phyloP scores from a whole-genome alignment of 2,888 invertebrate species.

The Hirtodrosophila trivittata region DNA sequence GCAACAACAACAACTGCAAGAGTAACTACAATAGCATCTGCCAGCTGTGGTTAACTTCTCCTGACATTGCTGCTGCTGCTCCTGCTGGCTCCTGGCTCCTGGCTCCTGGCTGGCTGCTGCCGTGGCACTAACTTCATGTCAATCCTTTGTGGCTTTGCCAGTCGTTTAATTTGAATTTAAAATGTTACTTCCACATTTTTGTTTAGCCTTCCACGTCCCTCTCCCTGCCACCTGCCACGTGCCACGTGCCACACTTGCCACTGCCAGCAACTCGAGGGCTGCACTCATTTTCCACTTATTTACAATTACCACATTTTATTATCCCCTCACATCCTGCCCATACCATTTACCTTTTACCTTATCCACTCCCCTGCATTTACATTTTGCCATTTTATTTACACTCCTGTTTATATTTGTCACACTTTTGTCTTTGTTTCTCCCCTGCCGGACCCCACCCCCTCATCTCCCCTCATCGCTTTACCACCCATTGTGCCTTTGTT shows the following conservation, averaged over 20 bases:
- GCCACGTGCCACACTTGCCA: neutral
- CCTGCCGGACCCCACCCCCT: neutral
- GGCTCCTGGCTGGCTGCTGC: constrained; percentile 26
- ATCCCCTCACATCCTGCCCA: constrained; percentile 32
- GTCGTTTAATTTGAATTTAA: constrained; percentile 80
- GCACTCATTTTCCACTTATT: constrained; percentile 77
- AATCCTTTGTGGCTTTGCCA: constrained; percentile 79
- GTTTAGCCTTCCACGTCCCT: constrained; percentile 33
- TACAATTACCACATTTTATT: constrained; percentile 81
- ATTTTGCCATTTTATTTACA: constrained; percentile 75
- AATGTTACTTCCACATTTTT: constrained; percentile 65
- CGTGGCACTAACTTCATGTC: constrained; percentile 74
- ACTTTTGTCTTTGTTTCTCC: constrained; percentile 63
- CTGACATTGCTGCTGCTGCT: constrained; percentile 19
- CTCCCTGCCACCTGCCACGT: neutral
- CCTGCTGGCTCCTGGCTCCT: constrained; percentile 25
- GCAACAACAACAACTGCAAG: constrained; percentile 46
- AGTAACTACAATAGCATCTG: constrained; percentile 43
- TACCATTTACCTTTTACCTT: neutral
- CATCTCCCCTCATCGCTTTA: constrained; percentile 4
- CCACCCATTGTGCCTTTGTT: constrained; percentile 2
- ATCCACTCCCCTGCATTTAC: constrained; percentile 31
- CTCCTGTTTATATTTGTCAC: constrained; percentile 79
- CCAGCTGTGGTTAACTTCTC: constrained; percentile 63
- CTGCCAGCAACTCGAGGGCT: neutral